phyloP scores from a whole-genome alignment of 2,888 invertebrate species.

The Dasysyrphus albostriatus region DNA sequence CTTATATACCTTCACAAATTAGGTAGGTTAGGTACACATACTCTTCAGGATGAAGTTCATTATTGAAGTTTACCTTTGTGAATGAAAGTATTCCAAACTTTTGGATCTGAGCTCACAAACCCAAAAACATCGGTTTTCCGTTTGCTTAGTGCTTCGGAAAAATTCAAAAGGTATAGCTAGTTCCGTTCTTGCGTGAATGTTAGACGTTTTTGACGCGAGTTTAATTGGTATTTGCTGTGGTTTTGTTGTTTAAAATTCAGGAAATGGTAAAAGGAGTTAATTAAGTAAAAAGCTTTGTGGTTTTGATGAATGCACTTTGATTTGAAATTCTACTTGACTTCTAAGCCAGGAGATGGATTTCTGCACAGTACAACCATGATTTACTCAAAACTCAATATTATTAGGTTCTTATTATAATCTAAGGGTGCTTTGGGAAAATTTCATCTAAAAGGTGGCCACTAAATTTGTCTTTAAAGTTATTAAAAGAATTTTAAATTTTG shows the following conservation, averaged over 20 bases:
- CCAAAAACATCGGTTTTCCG: neutral
- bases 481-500: too few relatives aligned
- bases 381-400: neutral
- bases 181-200: constrained; percentile 12
- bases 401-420: neutral
- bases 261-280: constrained; percentile 5
- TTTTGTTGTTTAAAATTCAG: neutral
- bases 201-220: neutral
- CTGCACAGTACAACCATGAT: neutral
- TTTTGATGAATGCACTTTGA: neutral
- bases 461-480: too few relatives aligned
- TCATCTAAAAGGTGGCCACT: too few relatives aligned
- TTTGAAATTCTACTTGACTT: neutral
- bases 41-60: constrained; percentile 7
- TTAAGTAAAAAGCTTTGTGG: constrained; percentile 8
- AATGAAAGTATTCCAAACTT: constrained; percentile 17
- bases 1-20: constrained; percentile 2
- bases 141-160: neutral
- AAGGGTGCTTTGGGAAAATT: neutral
- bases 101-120: constrained; percentile 11
- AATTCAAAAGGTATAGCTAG: neutral
- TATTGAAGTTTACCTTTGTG: constrained; percentile 30
- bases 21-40: neutral
- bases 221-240: constrained; percentile 8
- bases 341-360: neutral